phyloP scores from a whole-genome alignment of 2,797 vertebrate species.

The Neopelma chrysocephalum region DNA sequence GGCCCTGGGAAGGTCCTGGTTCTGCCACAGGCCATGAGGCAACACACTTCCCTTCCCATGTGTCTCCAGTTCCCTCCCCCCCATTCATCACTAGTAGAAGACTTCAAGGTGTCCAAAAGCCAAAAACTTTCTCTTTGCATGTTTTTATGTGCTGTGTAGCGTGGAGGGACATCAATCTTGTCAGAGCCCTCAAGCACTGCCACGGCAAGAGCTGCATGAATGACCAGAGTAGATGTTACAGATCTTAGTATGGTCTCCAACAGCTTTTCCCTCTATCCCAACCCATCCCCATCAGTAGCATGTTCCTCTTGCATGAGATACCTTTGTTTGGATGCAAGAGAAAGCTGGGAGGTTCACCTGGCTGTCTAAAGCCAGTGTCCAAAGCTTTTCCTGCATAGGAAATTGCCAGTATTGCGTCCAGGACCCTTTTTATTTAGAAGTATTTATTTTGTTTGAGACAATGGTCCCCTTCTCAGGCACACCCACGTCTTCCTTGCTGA shows the following conservation, averaged over 20 bases:
- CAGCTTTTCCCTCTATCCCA: background rate
- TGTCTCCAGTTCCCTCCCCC: background rate
- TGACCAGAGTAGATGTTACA: background rate
- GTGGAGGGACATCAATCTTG: background rate
- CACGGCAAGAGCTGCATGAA: accelerated
- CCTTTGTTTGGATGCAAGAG: background rate
- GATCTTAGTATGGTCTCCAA: background rate
- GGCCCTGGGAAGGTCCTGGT: background rate
- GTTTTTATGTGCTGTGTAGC: background rate
- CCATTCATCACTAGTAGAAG: background rate
- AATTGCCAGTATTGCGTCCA: background rate
- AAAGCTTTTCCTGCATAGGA: background rate
- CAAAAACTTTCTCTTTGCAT: background rate
- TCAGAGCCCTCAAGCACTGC: background rate
- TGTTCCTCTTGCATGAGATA: background rate
- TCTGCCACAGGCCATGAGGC: background rate
- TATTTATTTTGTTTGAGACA: background rate
- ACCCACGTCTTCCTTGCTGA: background rate
- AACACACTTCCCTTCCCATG: accelerated
- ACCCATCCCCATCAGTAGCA: background rate
- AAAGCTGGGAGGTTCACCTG: background rate
- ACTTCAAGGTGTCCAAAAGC: background rate
- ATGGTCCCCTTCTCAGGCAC: background rate
- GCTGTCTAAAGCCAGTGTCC: background rate
- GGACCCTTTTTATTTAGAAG: background rate